Base-by-base conservation (phyloP, 2,113 vertebrate genomes). In the Cyanocitta stelleri region DNA sequence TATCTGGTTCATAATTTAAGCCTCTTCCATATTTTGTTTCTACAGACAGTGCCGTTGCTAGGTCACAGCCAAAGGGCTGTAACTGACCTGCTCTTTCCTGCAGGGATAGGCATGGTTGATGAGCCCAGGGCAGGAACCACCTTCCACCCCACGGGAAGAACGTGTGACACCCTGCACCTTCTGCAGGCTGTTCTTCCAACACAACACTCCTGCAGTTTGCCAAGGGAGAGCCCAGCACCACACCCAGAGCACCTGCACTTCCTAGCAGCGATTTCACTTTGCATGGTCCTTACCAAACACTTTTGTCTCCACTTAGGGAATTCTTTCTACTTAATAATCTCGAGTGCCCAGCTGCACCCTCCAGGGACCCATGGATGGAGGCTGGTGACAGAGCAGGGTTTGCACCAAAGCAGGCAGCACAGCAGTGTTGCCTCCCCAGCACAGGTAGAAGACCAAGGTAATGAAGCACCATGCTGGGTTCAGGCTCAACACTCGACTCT, bases 301-400 rank as follows among this genome's bases (percentile, higher is more conserved):
- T 85, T 73, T 4, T 21, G 0, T 30, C 32, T 67, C 39, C 71
- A 37, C 20, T 4, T 0, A 49, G 26, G n/a, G 26, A 67, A 93
- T 68, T 77, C 21, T n/a, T 52, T 30, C 63, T 73, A 0, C 13
- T 44, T 2, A 10, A 17, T 9, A 17, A 67, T 15, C 11, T 33
- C 0, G 3, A 3, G 5, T 5, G 74, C n/a, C 32, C 2, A 21
- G 46, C 51, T n/a, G 48, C 5, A 26, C 10, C 8, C 46, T 13
- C 2, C 20, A 2, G 2, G 0, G 21, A 2, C 4, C 23, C 1
- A 0, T 1, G 52, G 39, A 21, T 1, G 3, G 21, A 41, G 39
- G 2, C 48, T 10, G 7, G 2, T 7, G 13, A 0, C 9, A 59
- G 20, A 33, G 49, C 39, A 29, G 64, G 43, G 35, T 4, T 67